Base-by-base conservation (phyloP, 2,113 vertebrate genomes). In the Otocyon megalotis region DNA sequence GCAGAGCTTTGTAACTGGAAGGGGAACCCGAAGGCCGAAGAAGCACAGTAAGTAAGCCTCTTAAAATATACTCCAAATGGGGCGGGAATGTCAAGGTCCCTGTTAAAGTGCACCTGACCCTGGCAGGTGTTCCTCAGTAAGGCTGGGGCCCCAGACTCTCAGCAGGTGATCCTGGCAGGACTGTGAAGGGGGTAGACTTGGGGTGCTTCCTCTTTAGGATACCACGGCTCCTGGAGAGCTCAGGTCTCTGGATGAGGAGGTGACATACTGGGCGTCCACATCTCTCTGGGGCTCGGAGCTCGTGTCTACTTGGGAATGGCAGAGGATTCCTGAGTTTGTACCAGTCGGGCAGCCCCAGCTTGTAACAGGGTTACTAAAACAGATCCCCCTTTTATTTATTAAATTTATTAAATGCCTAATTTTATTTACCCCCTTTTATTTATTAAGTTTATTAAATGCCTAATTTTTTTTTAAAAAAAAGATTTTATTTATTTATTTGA, bases 241-340 rank as follows among this genome's bases (percentile, higher is more conserved):
- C 4, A 72, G 30, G 53, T 32, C 50, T 92, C 90, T 28, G 37
- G 76, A 94, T 88, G 37, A 88, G n/a, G 35, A 69, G 71, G 48
- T n/a, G 20, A 53, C 20, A 14, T 56, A 50, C 15, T 88, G 7
- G 81, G 20, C 50, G 48, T 67, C 74, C 32, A 11, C 32, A 30
- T 76, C 56, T 37, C 50, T 43, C 37, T 60, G 58, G 35, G 48
- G 19, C 35, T 54, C 72, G 26, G 84, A 83, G 43, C 63, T 88
- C 28, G n/a, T 54, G 88, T 82, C 63, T 62, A 82, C 50, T 43
- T 83, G 58, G 69, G 76, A 91, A 72, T 82, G 84, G 53, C 93
- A 95, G 84, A 85, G 15, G 37, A 71, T 17, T 81, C 54, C 32
- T 20, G 37, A 32, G 50, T 12, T 35, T 15, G 48, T 48, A 5